Conservation (phyloP, 2,797 vertebrate species). For the Alfaro cultratus region DNA sequence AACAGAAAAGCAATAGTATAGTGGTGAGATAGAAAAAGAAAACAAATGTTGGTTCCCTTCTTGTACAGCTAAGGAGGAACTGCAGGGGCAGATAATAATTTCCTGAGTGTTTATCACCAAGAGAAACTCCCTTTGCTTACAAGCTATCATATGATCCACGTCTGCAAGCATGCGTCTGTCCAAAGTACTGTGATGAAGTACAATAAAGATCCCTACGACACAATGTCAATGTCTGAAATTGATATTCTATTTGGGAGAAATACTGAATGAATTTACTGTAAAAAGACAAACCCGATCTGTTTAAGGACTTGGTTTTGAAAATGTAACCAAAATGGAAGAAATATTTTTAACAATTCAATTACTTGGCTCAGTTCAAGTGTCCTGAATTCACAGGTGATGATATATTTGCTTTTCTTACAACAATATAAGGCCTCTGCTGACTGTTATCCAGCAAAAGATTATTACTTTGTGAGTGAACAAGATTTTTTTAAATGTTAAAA, state of each 20-base stretch:
- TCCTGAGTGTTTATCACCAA: slow-evolving; percentile 36
- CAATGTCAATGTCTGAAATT: not conserved
- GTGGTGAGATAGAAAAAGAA: slow-evolving; percentile 9
- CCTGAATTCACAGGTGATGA: not conserved
- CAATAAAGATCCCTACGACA: not conserved
- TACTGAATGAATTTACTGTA: not conserved
- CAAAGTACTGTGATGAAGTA: not conserved
- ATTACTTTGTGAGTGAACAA: not conserved
- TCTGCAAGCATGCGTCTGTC: not conserved
- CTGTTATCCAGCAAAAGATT: not conserved
- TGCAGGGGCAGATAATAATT: slow-evolving; percentile 24
- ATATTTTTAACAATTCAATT: not conserved
- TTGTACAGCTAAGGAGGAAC: slow-evolving; percentile 15
- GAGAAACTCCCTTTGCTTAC: slow-evolving; percentile 12
- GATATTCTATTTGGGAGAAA: not conserved
- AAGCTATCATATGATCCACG: slow-evolving; percentile 9
- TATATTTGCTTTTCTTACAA: not conserved
- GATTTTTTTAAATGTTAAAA: not conserved
- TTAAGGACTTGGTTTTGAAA: not conserved
- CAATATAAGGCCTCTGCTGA: not conserved
- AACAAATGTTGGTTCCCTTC: not conserved
- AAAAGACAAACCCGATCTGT: not conserved
- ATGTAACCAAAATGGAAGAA: not conserved
- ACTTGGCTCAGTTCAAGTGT: not conserved
- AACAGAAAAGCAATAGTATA: not conserved